These are phyloP conservation scores for Morpho deidamia DNA, from an alignment of 2,888 invertebrate species.

Conservation along the genomic window DNA sequence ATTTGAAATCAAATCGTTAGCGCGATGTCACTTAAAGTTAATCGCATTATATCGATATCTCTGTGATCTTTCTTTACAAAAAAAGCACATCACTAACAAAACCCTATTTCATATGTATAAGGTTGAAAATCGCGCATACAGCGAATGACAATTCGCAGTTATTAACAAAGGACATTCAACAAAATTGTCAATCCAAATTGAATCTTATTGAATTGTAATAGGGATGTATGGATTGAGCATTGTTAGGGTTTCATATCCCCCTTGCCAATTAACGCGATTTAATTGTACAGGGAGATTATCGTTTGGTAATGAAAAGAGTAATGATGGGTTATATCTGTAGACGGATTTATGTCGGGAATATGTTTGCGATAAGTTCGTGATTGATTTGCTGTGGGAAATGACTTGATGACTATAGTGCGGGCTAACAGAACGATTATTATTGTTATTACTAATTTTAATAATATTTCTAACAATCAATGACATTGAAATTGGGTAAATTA, in stretches of 20 bases:
- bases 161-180: constrained; percentile 54
- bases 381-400: constrained; percentile 6
- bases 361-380: constrained; percentile 1
- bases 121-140: constrained; percentile 30
- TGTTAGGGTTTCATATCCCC: constrained; percentile 37
- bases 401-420: background rate
- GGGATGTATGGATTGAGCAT: constrained; percentile 27
- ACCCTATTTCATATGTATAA: constrained; percentile 33
- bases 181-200: constrained; percentile 31
- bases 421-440: no score
- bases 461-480: no score
- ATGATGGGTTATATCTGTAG: constrained; percentile 28
- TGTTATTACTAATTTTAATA: no score
- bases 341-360: constrained; percentile 15
- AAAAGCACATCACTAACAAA: constrained; percentile 8
- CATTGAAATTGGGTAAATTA: no score
- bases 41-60: constrained; percentile 70
- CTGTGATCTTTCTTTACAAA: constrained; percentile 48
- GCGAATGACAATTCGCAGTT: constrained; percentile 53
- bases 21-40: constrained; percentile 70
- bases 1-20: constrained; percentile 65
- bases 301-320: constrained; percentile 67
- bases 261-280: constrained; percentile 74
- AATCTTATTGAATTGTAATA: constrained; percentile 32
- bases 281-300: constrained; percentile 72